A percentile compares a stretch with the other conserved stretches of the same genome.
Evolutionary conservation across 2,113 vertebrate species (phyloP).

Genomic region (Trichechus manatus): DNA sequence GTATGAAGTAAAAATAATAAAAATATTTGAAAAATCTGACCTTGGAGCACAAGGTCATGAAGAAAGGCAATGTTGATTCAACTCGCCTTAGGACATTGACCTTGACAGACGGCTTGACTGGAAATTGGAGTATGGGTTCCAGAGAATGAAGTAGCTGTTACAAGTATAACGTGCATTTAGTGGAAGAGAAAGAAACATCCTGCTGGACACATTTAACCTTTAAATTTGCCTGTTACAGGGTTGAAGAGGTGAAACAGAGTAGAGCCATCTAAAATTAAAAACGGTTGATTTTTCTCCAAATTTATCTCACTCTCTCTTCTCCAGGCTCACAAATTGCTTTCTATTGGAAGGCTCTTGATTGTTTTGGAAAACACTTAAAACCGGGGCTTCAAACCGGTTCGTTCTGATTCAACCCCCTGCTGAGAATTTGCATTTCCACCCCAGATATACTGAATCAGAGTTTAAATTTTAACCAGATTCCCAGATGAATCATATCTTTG

Average conservation of each 20-base stretch:
- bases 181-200: slow-evolving; percentile 12
- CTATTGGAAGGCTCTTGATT: background rate
- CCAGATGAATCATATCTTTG: no score
- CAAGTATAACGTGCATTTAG: slow-evolving; percentile 19
- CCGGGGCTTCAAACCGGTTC: no score
- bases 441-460: no score
- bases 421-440: no score
- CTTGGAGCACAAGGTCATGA: slow-evolving; percentile 43
- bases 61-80: slow-evolving; percentile 54
- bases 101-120: slow-evolving; percentile 39
- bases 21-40: slow-evolving; percentile 69
- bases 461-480: no score
- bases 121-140: slow-evolving; percentile 64
- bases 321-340: slow-evolving; percentile 12
- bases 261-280: background rate
- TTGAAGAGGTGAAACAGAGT: slow-evolving; percentile 26
- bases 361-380: slow-evolving; percentile 53
- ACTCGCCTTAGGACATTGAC: slow-evolving; percentile 39
- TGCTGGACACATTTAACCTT: slow-evolving; percentile 44
- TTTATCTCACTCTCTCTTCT: slow-evolving; percentile 7
- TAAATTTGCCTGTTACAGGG: background rate
- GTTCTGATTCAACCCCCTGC: no score
- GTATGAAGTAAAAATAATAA: slow-evolving; percentile 57
- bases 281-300: slow-evolving; percentile 22
- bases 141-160: slow-evolving; percentile 54